Evolutionary conservation across 2,797 vertebrate species (phyloP), one percentile per base, ranked within the genome.

Genomic region (Sternotherus odoratus): DNA sequence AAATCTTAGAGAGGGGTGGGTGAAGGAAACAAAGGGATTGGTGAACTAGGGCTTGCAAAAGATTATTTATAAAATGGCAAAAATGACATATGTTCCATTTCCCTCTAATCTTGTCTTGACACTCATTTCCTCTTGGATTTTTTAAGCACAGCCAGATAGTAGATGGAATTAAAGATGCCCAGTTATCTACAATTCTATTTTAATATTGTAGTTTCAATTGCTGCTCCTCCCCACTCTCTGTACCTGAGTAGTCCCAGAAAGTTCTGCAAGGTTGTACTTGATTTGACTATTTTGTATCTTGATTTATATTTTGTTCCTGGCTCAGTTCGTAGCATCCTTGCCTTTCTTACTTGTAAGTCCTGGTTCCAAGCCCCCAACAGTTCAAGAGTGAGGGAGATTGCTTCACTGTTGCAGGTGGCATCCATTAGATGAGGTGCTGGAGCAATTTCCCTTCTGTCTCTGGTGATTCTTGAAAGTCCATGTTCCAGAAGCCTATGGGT

Each of bases 391-490:
- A 69, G 0, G 1, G 69, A 78, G 60, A 17, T 21, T 48, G 2
- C 79, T 92, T 10, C 43, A 46, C 75, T 85, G 80, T 72, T 90
- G 50, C 43, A 54, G 66, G 81, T 1, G 77, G 78, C 84, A 89
- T 88, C 88, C 86, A 96, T 96, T 88, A 82, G 77, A 92, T 92
- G 88, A 95, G 90, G 82, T 50, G 78, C 36, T 77, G 92, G 63
- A 87, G 72, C 83, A 84, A 5, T 92, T 95, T 95, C 79, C 86
- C 85, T 48, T 86, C 57, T 82, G 77, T 86, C 77, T 87, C n/a
- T 84, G 54, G 85, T 94, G 83, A 13, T 83, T 43, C 57, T 95
- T 79, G 39, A 75, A 94, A 75, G 1, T 84, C 28, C 19, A 77
- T 82, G 66, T 87, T 60, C 78, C 53, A 57, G 53, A 91, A 82